Conservation (phyloP, 1,140 invertebrate genomes). For the Galendromus occidentalis region DNA sequence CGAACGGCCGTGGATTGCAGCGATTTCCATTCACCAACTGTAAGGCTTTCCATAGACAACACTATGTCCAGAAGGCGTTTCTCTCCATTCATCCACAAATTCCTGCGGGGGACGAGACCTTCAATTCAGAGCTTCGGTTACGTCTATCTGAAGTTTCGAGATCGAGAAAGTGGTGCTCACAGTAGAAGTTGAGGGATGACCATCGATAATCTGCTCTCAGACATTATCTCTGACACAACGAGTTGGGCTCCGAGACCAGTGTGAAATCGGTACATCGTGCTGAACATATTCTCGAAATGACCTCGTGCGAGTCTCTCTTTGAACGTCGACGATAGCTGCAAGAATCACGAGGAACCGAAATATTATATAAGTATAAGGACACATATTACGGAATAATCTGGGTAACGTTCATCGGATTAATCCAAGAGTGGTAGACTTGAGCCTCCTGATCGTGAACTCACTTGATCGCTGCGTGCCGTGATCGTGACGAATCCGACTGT, state of each 20-base stretch:
- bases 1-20: conserved; percentile 59
- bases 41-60: conserved; percentile 57
- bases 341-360: background rate
- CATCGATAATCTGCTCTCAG: conserved; percentile 66
- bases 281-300: conserved; percentile 50
- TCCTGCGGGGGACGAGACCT: conserved; percentile 34
- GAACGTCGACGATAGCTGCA: background rate
- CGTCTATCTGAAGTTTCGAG: background rate
- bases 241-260: conserved; percentile 72
- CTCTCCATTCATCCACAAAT: conserved; percentile 74
- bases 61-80: conserved; percentile 70
- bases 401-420: background rate
- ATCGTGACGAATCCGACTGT: conserved; percentile 61
- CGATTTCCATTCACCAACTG: conserved; percentile 58
- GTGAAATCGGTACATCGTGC: conserved; percentile 72
- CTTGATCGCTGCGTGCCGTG: conserved; percentile 30
- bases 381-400: background rate
- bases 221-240: conserved; percentile 77
- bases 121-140: background rate
- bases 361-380: background rate
- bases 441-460: background rate
- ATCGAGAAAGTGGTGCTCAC: conserved; percentile 37
- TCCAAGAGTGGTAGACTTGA: background rate
- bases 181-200: conserved; percentile 65
- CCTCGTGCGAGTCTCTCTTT: background rate